phyloP scores from a whole-genome alignment of 2,888 invertebrate species.

The Artemia sp. region DNA sequence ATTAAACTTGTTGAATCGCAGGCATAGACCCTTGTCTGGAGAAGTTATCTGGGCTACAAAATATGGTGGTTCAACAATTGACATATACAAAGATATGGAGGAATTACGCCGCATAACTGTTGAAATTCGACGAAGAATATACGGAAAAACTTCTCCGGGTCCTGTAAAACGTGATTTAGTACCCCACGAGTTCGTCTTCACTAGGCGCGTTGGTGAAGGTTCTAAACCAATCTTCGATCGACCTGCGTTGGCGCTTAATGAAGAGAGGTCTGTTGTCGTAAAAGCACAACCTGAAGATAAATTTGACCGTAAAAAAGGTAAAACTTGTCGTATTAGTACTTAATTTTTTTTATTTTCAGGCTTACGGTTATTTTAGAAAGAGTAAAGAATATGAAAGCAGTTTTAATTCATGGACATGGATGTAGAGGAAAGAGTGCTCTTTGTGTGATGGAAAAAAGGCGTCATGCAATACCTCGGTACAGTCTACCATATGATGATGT shows the following conservation, averaged over 20 bases:
- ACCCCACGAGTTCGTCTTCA: slow-evolving; percentile 1
- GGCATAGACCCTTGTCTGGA: too few relatives aligned
- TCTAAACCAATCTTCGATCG: neutral
- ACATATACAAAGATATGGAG: slow-evolving; percentile 8
- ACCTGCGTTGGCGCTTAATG: slow-evolving; percentile 8
- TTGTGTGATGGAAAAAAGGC: too few relatives aligned
- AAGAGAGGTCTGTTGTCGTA: neutral
- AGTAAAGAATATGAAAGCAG: too few relatives aligned
- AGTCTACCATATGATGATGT: too few relatives aligned
- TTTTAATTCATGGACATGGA: too few relatives aligned
- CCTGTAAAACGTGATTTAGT: neutral
- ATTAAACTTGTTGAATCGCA: too few relatives aligned
- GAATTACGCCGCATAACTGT: slow-evolving; percentile 5
- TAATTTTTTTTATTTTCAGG: too few relatives aligned
- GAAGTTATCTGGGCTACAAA: neutral
- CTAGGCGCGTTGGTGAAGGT: slow-evolving; percentile 4
- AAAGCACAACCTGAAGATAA: neutral
- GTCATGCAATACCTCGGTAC: too few relatives aligned
- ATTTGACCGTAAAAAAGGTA: neutral
- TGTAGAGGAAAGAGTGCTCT: too few relatives aligned
- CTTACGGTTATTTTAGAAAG: too few relatives aligned
- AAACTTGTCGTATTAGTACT: too few relatives aligned
- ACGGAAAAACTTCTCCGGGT: neutral
- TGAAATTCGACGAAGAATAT: slow-evolving; percentile 9
- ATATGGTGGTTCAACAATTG: neutral